A percentile compares a stretch with the other conserved stretches of the same genome.
These are phyloP conservation scores for Clunio marinus DNA, from an alignment of 2,888 invertebrate species.

Conservation along the genomic window DNA sequence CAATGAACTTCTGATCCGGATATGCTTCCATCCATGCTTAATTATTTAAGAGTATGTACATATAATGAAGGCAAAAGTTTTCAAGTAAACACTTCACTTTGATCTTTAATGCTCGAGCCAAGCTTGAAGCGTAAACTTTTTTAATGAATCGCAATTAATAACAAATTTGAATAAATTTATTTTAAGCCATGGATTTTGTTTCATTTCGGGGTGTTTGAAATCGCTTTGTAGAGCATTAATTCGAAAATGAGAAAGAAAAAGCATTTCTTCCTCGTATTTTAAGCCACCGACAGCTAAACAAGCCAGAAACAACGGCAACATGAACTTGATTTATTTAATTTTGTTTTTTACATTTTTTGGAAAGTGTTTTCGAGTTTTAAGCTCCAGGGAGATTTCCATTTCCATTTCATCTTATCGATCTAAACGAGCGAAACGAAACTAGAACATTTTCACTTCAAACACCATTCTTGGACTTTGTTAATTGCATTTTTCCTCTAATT, in stretches of 20 bases:
- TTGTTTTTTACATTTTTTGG: too few relatives aligned
- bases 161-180: not conserved
- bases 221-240: constrained; percentile 2
- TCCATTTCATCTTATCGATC: not conserved
- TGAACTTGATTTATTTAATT: constrained; percentile 3
- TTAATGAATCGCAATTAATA: constrained; percentile 6
- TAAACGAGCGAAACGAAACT: not conserved
- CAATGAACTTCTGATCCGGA: not conserved
- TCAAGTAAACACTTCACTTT: not conserved
- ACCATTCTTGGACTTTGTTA: too few relatives aligned
- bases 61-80: not conserved
- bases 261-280: not conserved
- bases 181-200: constrained; percentile 7
- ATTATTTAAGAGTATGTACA: not conserved
- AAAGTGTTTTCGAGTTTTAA: not conserved
- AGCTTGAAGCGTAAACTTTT: not conserved
- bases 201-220: constrained; percentile 7
- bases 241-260: too few relatives aligned
- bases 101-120: too few relatives aligned
- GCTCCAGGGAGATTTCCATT: not conserved
- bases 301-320: not conserved
- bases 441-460: constrained; percentile 10
- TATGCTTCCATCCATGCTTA: not conserved
- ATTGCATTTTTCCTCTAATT: constrained; percentile 10
- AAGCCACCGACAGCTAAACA: too few relatives aligned